Base-by-base conservation (phyloP, 2,888 invertebrate genomes). In the Pterostichus madidus region DNA sequence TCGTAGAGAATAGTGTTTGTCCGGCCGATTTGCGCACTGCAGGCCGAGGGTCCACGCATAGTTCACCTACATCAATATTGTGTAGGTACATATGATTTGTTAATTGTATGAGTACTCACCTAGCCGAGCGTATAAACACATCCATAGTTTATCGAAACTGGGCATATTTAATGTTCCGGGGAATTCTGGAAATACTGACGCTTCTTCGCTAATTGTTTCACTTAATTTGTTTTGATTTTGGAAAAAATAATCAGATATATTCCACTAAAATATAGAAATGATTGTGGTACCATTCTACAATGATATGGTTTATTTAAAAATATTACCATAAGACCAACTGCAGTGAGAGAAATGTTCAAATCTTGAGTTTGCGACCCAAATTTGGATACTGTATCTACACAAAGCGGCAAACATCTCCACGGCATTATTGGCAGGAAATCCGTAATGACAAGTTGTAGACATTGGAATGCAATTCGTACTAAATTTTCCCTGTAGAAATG, bases 281-380 rank as follows among this genome's bases (percentile, higher is more conserved):
- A 79, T 49, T 61, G 68, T 80, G 64, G 75, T 73, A 81, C 80
- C 76, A 11, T 73, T 80, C 80, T 76, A 11, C 71, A 53, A 71
- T 17, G 0, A 39, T 5, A 39, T 39, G 39, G 5, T 39, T 39
- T 39, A 1, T 39, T 39, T 8, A 39, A 35, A 78, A 32, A 56
- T 83, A 88, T 89, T 89, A 98, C 98, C 97, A 99, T 96, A 77
- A 98, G 92, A 15, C 99, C 99, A 77, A 99, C 97, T 56, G 99
- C 98, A 5, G 99, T 99, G 53, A 99, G 92, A 35, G 98, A 98
- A 88, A 99, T 98, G 91, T 99, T 99, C 78, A 99, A 92, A 90
- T 99, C 99, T 89, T 97, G 96, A 56, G 96, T 97, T 91, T 99
- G 99, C 13, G 96, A 95, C 17, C 99, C 99, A 91, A 99, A 99